Evolutionary conservation across 2,797 vertebrate genomes (phyloP), one percentile per base, ranked within the genome.

Genomic region (Lepidocolaptes lacrymiger): DNA sequence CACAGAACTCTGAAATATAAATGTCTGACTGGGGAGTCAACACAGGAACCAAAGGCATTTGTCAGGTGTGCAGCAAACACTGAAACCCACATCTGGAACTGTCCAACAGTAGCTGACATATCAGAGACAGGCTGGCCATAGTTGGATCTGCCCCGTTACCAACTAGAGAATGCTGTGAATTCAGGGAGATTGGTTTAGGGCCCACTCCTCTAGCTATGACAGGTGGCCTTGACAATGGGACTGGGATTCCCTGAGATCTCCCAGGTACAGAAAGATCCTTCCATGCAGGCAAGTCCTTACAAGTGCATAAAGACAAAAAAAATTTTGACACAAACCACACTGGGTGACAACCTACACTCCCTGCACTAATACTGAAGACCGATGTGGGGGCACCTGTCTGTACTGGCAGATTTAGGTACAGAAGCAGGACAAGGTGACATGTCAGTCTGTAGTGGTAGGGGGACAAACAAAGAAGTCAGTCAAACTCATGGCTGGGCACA

Each of bases 181-280:
- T 27, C 48, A 44, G 34, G 14, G 11, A 73, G 17, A 71, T 6
- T 82, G 39, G 11, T 66, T 21, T 83, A 64, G 58, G 30, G 27
- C 56, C 41, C 1, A 4, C 18, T 48, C 15, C 46, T 23, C 7
- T 7, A 46, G 0, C 32, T 36, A 20, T 0, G 2, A 67, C 1
- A 4, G 36, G 36, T 15, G 27, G 49, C 37, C 54, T 37, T 81
- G 44, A 28, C 6, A 39, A 22, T 2, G 9, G 46, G 19, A 36
- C 17, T 55, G 46, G 10, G 48, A 83, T 46, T 55, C 46, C 37
- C 37, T 10, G 14, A 62, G 8, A 18, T 39, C 49, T 72, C n/a
- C 36, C 36, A n/a, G 6, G 3, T 48, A 88, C 10, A 72, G n/a
- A 48, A 56, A 58, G 22, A 69, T 34, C n/a, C 2, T 51, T 84